A percentile compares a stretch with the other conserved stretches of the same genome.
These are phyloP conservation scores for Columba livia DNA, from an alignment of 2,113 vertebrate genomes.

Conservation along the genomic window DNA sequence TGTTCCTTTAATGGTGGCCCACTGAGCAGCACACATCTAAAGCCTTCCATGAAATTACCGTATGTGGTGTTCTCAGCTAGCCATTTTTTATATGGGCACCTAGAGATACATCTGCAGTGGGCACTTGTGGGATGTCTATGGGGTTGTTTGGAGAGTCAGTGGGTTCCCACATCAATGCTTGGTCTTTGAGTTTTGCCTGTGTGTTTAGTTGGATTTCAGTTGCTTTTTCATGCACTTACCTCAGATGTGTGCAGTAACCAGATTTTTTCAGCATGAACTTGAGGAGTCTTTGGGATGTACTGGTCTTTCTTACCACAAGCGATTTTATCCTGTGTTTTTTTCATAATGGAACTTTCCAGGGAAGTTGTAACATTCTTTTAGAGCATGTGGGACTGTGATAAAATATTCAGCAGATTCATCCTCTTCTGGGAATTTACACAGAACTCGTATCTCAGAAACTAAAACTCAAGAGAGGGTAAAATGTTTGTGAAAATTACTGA, in stretches of 20 bases:
- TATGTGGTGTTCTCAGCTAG: neutral
- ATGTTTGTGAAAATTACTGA: neutral
- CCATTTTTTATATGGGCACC: neutral
- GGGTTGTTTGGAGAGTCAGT: neutral
- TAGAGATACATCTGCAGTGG: neutral
- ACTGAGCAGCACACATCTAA: neutral
- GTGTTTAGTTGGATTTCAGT: neutral
- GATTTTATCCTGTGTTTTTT: neutral
- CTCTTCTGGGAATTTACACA: neutral
- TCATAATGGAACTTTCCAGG: neutral
- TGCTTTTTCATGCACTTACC: neutral
- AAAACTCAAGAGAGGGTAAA: neutral
- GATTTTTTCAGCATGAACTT: neutral
- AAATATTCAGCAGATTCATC: slow-evolving; percentile 29
- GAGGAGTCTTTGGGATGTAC: neutral
- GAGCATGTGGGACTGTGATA: neutral
- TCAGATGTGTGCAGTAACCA: neutral
- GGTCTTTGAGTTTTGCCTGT: neutral
- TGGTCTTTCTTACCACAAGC: neutral
- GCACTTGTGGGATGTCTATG: neutral
- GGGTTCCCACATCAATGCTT: neutral
- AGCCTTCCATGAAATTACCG: neutral
- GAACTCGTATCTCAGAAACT: neutral
- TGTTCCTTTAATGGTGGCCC: neutral
- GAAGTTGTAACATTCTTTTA: neutral